Evolutionary conservation across 1,140 invertebrate genomes (phyloP), one percentile per base, ranked within the genome.

Genomic region (Drosophila pachea): DNA sequence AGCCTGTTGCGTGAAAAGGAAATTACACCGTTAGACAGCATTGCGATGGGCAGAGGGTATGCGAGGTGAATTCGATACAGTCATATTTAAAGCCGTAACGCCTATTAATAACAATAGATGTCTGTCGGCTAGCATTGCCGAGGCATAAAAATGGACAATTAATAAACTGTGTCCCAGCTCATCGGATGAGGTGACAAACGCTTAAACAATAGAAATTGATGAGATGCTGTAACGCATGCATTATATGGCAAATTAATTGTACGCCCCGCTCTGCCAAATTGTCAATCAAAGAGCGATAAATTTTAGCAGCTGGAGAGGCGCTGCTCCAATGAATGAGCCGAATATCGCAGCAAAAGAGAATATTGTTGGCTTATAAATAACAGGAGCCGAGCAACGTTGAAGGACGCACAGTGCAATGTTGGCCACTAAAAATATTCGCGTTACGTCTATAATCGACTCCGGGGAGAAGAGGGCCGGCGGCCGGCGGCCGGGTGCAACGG

Each of bases 181-280:
- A 32, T 47, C 14, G 52, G 52, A 8, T 33, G 64, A 84, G 81
- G 81, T 84, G 81, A 84, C 74, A 84, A 84, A 84, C 76, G 81
- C 54, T 78, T 74, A 86, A 84, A 76, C 81, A 84, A 84, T 84
- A 84, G 81, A 84, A 84, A 84, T 86, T 84, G 81, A 84, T 84
- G 81, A 79, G 81, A 79, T 78, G 33, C 64, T 73, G 81, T 79
- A 83, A 84, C 81, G 79, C 76, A 84, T 84, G 81, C 73, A 86
- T 84, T 79, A 84, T 79, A 84, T 79, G 76, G 76, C 79, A 64
- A 86, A 84, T 86, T 84, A 84, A 84, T 84, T 84, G 81, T 73
- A 60, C 65, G 55, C 33, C 22, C 22, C 42, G 54, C 62, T 61
- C 59, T 47, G 55, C 63, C 72, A 74, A 84, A 84, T 74, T 84